phyloP scores from a whole-genome alignment of 1,140 invertebrate species.

The Trissolcus basalis region DNA sequence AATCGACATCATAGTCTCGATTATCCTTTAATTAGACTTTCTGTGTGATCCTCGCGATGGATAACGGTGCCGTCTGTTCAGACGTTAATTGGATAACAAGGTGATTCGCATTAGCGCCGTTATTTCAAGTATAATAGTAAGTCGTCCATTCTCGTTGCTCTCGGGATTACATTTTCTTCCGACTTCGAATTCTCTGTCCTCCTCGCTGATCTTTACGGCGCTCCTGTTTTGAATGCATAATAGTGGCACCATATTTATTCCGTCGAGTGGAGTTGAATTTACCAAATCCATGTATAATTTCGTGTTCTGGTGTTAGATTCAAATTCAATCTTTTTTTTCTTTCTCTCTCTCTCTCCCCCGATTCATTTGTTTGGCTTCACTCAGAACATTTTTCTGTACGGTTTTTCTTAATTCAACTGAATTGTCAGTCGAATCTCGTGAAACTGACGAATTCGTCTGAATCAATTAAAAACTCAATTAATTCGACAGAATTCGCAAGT shows the following conservation, averaged over 20 bases:
- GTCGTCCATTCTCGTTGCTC: slow-evolving; percentile 51
- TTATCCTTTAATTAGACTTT: slow-evolving; percentile 63
- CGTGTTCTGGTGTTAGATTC: slow-evolving; percentile 1
- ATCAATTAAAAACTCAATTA: too few species aligned
- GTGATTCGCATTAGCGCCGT: slow-evolving; percentile 56
- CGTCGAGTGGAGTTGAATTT: slow-evolving; percentile 5
- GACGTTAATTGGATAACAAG: slow-evolving; percentile 66
- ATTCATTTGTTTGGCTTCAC: too few species aligned
- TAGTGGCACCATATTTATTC: slow-evolving; percentile 28
- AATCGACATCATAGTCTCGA: slow-evolving; percentile 59
- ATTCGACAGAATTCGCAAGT: too few species aligned
- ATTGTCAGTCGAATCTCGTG: too few species aligned
- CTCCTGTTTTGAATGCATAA: slow-evolving; percentile 56
- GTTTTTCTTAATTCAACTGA: too few species aligned
- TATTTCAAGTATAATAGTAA: slow-evolving; percentile 59
- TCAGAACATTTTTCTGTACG: too few species aligned
- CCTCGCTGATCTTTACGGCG: slow-evolving; percentile 49
- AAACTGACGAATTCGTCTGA: too few species aligned
- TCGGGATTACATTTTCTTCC: slow-evolving; percentile 55
- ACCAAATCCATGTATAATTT: slow-evolving; percentile 33
- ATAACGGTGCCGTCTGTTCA: slow-evolving; percentile 53
- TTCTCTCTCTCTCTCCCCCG: too few species aligned
- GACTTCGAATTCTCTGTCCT: slow-evolving; percentile 46
- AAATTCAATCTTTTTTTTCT: too few species aligned
- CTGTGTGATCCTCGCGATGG: slow-evolving; percentile 50